Percentiles rank a stretch among this genome's conserved stretches.
These are phyloP conservation scores for Eupeodes corollae DNA, from an alignment of 1,140 invertebrate genomes.

Conservation along the genomic window DNA sequence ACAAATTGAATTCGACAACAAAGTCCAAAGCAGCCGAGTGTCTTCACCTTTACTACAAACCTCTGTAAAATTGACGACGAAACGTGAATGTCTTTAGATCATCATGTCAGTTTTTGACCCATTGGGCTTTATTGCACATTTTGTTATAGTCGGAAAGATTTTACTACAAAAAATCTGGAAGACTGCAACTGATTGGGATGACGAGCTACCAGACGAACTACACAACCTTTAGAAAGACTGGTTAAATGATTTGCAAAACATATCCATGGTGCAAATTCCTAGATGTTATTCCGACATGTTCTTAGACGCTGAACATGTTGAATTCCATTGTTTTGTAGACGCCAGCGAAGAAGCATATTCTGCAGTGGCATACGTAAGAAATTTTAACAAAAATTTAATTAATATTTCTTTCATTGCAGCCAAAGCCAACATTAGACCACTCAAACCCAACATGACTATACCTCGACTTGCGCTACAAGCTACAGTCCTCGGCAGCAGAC, in stretches of 20 bases:
- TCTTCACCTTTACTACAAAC: no score
- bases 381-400: not conserved
- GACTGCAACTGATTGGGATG: conserved; percentile 8
- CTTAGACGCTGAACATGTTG: not conserved
- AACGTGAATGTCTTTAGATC: not conserved
- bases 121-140: not conserved
- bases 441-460: conserved; percentile 24
- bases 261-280: no score
- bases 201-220: conserved; percentile 1
- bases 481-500: conserved; percentile 21
- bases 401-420: not conserved
- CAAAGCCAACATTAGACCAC: conserved; percentile 26
- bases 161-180: conserved; percentile 8
- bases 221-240: not conserved
- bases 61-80: no score
- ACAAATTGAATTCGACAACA: no score
- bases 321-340: conserved; percentile 8
- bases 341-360: conserved; percentile 5
- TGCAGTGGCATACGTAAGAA: conserved; percentile 8
- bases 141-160: conserved; percentile 3
- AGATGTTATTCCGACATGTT: no score
- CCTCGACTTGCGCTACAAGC: conserved; percentile 35
- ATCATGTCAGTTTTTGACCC: no score
- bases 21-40: no score
- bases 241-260: no score